Evolutionary conservation across 2,888 invertebrate species (phyloP).

Genomic region (Prenolepis imparis): DNA sequence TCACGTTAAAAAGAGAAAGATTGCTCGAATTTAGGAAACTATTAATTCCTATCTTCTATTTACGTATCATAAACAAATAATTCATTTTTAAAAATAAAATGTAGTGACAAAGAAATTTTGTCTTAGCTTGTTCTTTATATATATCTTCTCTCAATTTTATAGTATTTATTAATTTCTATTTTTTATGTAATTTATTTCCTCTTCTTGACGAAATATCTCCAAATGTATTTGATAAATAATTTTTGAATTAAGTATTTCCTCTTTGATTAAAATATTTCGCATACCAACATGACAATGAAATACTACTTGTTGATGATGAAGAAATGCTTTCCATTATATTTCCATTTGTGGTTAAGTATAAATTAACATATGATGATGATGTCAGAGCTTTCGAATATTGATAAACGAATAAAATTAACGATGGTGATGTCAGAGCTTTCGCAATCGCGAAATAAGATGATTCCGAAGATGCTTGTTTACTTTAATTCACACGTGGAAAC

Average conservation of each 20-base stretch:
- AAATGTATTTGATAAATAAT: background rate
- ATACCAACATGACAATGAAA: background rate
- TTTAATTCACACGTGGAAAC: background rate
- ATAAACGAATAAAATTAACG: constrained; percentile 21
- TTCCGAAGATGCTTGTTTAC: background rate
- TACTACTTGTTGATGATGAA: background rate
- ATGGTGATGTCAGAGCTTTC: background rate
- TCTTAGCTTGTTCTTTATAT: background rate
- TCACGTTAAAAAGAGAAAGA: background rate
- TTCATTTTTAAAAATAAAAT: background rate
- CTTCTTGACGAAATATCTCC: background rate
- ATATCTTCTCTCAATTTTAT: background rate
- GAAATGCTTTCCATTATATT: constrained; percentile 3
- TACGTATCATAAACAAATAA: background rate
- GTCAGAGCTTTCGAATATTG: constrained; percentile 38
- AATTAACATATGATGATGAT: constrained; percentile 19
- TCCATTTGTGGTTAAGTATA: background rate
- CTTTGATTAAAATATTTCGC: background rate
- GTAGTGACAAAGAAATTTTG: background rate
- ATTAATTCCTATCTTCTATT: background rate
- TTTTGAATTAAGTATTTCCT: background rate
- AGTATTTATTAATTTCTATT: background rate
- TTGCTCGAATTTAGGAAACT: background rate
- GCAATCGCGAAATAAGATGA: background rate
- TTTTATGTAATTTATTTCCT: background rate